Percentiles rank a stretch among this genome's conserved stretches.
These are phyloP conservation scores for Silvanus unidentatus DNA, from an alignment of 2,888 invertebrate genomes.

Conservation along the genomic window DNA sequence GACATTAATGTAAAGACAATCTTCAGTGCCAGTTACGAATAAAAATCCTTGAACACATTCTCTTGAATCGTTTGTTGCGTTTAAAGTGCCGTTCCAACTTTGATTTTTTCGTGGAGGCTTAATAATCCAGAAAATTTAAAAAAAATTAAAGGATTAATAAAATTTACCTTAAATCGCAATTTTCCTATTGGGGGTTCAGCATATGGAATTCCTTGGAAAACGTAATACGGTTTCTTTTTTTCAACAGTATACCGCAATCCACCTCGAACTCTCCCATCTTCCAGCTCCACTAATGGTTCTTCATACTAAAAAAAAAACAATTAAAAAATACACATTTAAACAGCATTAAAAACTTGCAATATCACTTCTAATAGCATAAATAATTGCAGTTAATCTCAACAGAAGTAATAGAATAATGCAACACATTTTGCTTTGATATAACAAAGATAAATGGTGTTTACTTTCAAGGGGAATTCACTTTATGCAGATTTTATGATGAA, in stretches of 20 bases:
- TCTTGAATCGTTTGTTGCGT: conserved; percentile 3
- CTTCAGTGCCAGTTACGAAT: conserved; percentile 7
- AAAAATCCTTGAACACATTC: conserved; percentile 6
- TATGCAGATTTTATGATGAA: too few species aligned
- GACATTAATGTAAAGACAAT: conserved; percentile 9
- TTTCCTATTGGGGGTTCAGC: conserved; percentile 10
- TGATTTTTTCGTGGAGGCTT: neutral
- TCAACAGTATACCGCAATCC: conserved; percentile 4
- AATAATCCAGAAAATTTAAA: too few species aligned
- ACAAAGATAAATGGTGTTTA: too few species aligned
- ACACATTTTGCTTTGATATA: too few species aligned
- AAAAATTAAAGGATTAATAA: neutral
- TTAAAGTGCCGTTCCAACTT: conserved; percentile 5
- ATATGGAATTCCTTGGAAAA: conserved; percentile 13
- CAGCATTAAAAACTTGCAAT: too few species aligned
- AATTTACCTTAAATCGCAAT: conserved; percentile 10
- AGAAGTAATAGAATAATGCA: too few species aligned
- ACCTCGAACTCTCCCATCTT: conserved; percentile 9
- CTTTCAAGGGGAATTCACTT: too few species aligned
- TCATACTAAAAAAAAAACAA: too few species aligned
- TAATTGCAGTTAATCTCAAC: too few species aligned
- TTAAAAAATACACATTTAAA: too few species aligned
- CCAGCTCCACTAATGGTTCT: conserved; percentile 2
- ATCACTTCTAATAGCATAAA: too few species aligned
- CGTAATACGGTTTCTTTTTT: conserved; percentile 6